A percentile compares a stretch with the other conserved stretches of the same genome.
Conservation (phyloP, 1,140 invertebrate species). For the Ylistrum balloti region DNA sequence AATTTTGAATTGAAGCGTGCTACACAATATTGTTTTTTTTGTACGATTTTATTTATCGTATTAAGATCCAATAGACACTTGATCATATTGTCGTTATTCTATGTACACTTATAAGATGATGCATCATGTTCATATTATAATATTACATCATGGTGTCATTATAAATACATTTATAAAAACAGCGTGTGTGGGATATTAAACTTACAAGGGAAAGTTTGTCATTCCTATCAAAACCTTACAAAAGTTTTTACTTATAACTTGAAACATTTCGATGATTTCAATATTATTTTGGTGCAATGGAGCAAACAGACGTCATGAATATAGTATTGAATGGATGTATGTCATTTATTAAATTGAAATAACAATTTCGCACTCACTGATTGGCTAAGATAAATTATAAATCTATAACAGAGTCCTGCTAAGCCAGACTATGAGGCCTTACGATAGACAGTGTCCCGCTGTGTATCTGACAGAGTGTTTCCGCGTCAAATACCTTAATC, state of each 20-base stretch:
- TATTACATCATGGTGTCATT: background rate
- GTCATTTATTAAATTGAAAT: slow-evolving; percentile 47
- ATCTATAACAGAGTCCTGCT: slow-evolving; percentile 47
- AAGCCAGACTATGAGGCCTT: slow-evolving; percentile 49
- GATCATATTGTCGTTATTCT: too few relatives aligned
- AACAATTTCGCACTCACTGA: slow-evolving; percentile 55
- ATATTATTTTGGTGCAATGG: slow-evolving; percentile 48
- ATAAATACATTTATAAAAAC: background rate
- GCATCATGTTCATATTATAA: too few relatives aligned
- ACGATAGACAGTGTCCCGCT: slow-evolving; percentile 59
- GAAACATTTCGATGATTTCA: background rate
- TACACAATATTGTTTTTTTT: too few relatives aligned
- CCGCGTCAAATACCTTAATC: slow-evolving; percentile 52
- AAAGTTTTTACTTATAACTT: background rate
- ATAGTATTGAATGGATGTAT: slow-evolving; percentile 46
- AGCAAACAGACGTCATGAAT: slow-evolving; percentile 27
- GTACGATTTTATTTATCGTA: too few relatives aligned
- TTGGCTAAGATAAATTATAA: slow-evolving; percentile 46
- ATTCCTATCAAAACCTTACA: background rate
- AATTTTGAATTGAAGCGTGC: too few relatives aligned
- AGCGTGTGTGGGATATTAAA: too few relatives aligned
- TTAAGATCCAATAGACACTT: too few relatives aligned
- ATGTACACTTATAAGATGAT: too few relatives aligned
- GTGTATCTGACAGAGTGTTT: slow-evolving; percentile 52
- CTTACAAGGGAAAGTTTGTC: too few relatives aligned